Conservation (phyloP, 2,797 vertebrate species). For the Halcyon chelicuti region DNA sequence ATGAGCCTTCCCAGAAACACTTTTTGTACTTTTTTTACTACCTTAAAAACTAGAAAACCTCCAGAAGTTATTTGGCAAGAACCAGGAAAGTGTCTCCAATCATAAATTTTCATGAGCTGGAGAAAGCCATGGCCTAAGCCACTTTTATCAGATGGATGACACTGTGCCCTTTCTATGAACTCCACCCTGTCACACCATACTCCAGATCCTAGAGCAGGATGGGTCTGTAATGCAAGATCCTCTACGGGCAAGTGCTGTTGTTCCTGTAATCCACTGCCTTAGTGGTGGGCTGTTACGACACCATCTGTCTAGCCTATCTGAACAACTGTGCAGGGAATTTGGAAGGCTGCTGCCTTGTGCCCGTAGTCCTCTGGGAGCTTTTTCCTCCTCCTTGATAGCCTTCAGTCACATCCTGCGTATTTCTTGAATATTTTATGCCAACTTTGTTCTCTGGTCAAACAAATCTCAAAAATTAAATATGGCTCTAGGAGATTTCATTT, state of each 20-base stretch:
- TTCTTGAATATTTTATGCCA: not conserved
- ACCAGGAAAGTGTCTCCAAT: not conserved
- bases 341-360: not conserved
- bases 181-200: not conserved
- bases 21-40: not conserved
- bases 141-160: not conserved
- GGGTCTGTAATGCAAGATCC: fast-evolving
- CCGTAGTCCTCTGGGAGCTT: not conserved
- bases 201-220: not conserved
- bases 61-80: not conserved
- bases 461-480: not conserved
- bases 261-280: not conserved
- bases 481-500: not conserved
- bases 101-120: not conserved
- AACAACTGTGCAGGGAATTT: not conserved
- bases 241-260: fast-evolving
- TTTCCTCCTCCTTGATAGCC: not conserved
- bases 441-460: not conserved
- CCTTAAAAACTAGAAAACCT: not conserved
- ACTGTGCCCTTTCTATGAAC: not conserved
- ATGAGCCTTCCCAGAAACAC: not conserved
- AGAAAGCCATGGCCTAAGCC: not conserved
- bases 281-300: not conserved
- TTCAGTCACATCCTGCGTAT: fast-evolving
- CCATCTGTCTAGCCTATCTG: not conserved